Percentiles rank a stretch among this genome's conserved stretches.
Conservation (phyloP, 2,797 vertebrate genomes). For the Fistularia tabacaria region DNA sequence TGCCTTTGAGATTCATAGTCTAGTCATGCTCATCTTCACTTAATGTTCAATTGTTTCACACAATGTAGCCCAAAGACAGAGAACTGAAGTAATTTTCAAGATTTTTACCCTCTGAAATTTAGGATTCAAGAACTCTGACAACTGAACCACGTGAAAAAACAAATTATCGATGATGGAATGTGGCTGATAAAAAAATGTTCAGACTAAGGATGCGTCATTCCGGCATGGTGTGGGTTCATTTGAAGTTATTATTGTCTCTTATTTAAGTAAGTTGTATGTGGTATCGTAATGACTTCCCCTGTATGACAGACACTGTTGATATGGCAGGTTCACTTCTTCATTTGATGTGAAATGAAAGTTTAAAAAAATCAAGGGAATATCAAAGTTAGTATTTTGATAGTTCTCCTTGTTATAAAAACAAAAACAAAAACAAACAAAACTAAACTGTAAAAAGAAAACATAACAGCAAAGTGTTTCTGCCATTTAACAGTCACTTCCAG, state of each 20-base stretch:
- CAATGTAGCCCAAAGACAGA: slow-evolving; percentile 82
- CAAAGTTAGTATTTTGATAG: slow-evolving; percentile 39
- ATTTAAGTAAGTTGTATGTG: slow-evolving; percentile 9
- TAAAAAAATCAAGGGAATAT: slow-evolving; percentile 44
- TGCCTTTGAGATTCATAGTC: slow-evolving; percentile 64
- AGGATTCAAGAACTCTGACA: slow-evolving; percentile 78
- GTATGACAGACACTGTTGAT: slow-evolving; percentile 49
- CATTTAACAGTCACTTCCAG: slow-evolving; percentile 58
- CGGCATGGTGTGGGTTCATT: slow-evolving; percentile 4
- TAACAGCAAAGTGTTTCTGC: slow-evolving; percentile 58
- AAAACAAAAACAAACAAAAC: slow-evolving; percentile 16
- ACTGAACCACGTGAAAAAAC: slow-evolving; percentile 89
- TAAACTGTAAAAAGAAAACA: slow-evolving; percentile 21
- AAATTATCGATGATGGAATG: slow-evolving; percentile 65
- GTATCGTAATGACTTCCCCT: slow-evolving; percentile 9
- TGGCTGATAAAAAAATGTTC: slow-evolving; percentile 45
- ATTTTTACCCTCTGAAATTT: slow-evolving; percentile 42
- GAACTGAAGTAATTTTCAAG: slow-evolving; percentile 80
- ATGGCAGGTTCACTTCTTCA: slow-evolving; percentile 61
- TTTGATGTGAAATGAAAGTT: slow-evolving; percentile 28
- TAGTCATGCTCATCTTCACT: slow-evolving; percentile 63
- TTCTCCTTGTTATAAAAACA: slow-evolving; percentile 40
- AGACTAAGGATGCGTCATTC: slow-evolving; percentile 11
- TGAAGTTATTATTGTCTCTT: slow-evolving; percentile 15
- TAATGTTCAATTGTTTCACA: slow-evolving; percentile 71